phyloP scores from a whole-genome alignment of 1,140 invertebrate genomes.

The Theocolax elegans region DNA sequence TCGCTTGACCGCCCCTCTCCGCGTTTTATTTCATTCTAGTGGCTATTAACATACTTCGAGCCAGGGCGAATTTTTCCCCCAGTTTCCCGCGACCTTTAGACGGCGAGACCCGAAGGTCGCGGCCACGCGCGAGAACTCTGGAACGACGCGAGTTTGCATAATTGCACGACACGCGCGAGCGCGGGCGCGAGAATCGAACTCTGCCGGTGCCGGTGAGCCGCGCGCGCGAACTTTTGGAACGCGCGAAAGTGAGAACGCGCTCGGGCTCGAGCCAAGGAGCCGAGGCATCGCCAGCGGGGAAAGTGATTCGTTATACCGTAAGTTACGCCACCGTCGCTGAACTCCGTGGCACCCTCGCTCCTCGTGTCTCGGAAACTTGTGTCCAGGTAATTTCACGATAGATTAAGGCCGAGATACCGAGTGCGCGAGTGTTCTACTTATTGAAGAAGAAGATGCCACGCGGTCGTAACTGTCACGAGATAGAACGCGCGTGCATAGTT shows the following conservation, averaged over 20 bases:
- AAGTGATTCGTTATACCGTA: constrained; percentile 49
- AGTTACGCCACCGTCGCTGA: constrained; percentile 26
- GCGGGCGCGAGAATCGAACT: constrained; percentile 42
- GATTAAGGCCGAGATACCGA: constrained; percentile 37
- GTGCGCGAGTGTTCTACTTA: constrained; percentile 23
- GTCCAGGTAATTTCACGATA: constrained; percentile 43
- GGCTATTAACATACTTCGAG: constrained; percentile 64
- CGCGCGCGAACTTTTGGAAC: constrained; percentile 45
- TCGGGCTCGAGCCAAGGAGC: constrained; percentile 20
- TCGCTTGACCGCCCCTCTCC: constrained; percentile 52
- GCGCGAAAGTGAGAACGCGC: constrained; percentile 42
- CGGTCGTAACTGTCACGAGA: no score
- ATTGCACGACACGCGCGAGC: constrained; percentile 44
- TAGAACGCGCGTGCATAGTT: no score
- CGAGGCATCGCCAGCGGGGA: constrained; percentile 40
- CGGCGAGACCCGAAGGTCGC: constrained; percentile 33
- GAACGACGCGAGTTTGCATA: constrained; percentile 53
- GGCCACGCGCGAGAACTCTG: constrained; percentile 39
- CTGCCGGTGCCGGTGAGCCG: not conserved
- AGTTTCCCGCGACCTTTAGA: constrained; percentile 5
- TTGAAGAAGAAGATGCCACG: constrained; percentile 8
- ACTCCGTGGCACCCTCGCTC: not conserved
- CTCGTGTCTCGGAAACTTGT: constrained; percentile 34
- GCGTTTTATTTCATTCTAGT: constrained; percentile 62
- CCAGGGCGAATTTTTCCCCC: constrained; percentile 49